These are phyloP conservation scores for Mustelus asterias DNA, from an alignment of 2,113 vertebrate genomes.

Conservation along the genomic window DNA sequence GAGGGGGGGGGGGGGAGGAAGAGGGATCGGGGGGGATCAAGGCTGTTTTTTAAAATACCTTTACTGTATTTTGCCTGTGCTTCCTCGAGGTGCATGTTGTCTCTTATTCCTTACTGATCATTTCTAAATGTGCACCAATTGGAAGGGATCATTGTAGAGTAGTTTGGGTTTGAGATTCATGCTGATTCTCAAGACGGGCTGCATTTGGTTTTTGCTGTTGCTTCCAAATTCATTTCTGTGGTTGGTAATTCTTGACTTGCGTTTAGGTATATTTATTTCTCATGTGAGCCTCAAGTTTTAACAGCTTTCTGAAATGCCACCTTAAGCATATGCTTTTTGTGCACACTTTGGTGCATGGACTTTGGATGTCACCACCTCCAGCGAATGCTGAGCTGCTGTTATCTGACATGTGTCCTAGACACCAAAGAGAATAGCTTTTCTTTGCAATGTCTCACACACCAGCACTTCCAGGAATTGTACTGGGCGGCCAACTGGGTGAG, in stretches of 20 bases:
- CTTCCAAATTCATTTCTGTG: not conserved
- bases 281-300: not conserved
- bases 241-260: not conserved
- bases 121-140: not conserved
- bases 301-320: not conserved
- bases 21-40: not conserved
- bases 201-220: not conserved
- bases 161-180: not conserved
- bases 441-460: not conserved
- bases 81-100: not conserved
- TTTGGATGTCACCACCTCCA: not conserved
- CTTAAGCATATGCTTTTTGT: not conserved
- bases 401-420: too few relatives aligned
- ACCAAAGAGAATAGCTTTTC: not conserved
- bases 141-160: not conserved
- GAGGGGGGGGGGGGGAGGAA: too few relatives aligned
- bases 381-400: not conserved
- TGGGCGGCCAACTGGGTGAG: not conserved
- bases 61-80: not conserved
- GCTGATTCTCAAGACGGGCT: not conserved
- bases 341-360: not conserved
- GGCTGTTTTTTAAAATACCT: not conserved
- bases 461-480: not conserved
- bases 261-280: not conserved
- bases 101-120: not conserved